phyloP scores from a whole-genome alignment of 2,113 vertebrate genomes.

The Larimichthys crocea region DNA sequence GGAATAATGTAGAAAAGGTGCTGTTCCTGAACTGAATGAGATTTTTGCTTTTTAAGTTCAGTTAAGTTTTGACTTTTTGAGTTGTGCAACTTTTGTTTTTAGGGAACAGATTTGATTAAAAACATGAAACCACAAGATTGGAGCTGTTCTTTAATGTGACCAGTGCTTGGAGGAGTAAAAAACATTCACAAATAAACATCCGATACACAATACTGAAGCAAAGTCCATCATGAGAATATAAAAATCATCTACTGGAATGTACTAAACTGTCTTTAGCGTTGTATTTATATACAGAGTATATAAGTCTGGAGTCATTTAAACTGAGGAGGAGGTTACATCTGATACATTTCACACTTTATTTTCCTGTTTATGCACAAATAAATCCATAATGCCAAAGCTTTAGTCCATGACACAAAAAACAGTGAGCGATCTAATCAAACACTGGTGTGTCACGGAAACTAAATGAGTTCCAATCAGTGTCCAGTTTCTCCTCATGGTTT shows the following conservation, averaged over 20 bases:
- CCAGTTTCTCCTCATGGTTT: conserved; percentile 50
- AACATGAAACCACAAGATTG: conserved; percentile 6
- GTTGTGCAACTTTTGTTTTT: conserved; percentile 6
- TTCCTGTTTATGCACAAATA: background rate
- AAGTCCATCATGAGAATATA: background rate
- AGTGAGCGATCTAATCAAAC: background rate
- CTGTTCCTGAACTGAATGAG: background rate
- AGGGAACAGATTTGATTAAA: conserved; percentile 17
- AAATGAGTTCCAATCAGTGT: conserved; percentile 7
- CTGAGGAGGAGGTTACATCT: conserved; percentile 4
- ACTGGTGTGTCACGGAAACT: background rate
- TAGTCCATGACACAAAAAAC: background rate
- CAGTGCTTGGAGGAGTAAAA: background rate
- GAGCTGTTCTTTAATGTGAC: conserved; percentile 43
- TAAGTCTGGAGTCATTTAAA: background rate
- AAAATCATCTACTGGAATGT: background rate
- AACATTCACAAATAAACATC: conserved; percentile 15
- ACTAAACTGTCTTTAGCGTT: background rate
- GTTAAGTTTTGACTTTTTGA: background rate
- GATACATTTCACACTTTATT: background rate
- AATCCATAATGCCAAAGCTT: conserved; percentile 1
- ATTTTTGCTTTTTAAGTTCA: background rate
- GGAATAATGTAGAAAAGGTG: background rate
- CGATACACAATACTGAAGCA: background rate
- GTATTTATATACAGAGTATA: background rate